Evolutionary conservation across 2,888 invertebrate genomes (phyloP), one percentile per base, ranked within the genome.

Genomic region (Cactoblastis cactorum): DNA sequence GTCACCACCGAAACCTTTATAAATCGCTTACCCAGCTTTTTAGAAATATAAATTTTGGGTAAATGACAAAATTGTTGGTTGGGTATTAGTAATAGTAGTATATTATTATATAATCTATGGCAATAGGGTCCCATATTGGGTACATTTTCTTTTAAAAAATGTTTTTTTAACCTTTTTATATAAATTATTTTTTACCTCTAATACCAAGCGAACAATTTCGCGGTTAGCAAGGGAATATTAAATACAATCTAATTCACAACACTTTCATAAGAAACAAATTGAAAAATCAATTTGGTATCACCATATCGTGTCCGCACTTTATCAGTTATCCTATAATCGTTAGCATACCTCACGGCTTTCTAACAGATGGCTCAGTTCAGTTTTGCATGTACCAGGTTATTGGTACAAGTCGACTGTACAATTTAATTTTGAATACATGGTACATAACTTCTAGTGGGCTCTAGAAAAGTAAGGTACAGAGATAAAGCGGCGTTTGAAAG

Each of bases 371-470:
- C 58, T 55, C 57, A 60, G 56, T 62, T 63, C 62, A 63, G 33
- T 49, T 71, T 71, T 51, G 62, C 73, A 53, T 80, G 79, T 80
- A 68, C 57, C 63, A 53, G 54, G 59, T 75, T 77, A 79, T 77
- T 71, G 67, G 62, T 69, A 80, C 83, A 83, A 68, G 77, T 52
- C 52, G 24, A 41, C 54, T 17, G 47, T 58, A 74, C 72, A 77
- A 74, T 73, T 72, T 75, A 73, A 77, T 81, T 80, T 71, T 51
- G 56, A 53, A 56, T 62, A 71, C 71, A 69, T 60, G 54, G 53
- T 49, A 69, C 71, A 70, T 67, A 66, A 64, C 61, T 41, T 56
- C 59, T 58, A 58, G 53, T 55, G 57, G 55, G 51, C 62, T 50
- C 9, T 18, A 37, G 5, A 2, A 17, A 15, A 9, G 2, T 4